Percentiles rank a stretch among this genome's conserved stretches.
Evolutionary conservation across 1,140 invertebrate genomes (phyloP).

Genomic region (Anastrepha ludens): DNA sequence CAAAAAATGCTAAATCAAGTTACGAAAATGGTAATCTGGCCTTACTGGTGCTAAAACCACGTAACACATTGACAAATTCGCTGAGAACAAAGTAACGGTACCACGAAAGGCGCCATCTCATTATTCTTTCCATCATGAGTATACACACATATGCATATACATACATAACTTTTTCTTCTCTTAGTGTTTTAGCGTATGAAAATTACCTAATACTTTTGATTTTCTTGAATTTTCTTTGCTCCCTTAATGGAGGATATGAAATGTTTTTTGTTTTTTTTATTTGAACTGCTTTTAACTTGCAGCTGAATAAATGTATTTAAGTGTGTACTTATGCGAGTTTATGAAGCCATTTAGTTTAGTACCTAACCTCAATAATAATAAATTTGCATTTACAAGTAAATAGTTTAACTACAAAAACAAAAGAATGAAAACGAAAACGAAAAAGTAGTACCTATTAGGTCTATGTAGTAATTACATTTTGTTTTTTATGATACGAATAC

Average conservation of each 20-base stretch:
- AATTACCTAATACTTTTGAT: slow-evolving; percentile 9
- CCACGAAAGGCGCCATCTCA: neutral
- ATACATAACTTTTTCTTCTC: neutral
- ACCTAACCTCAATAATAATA: neutral
- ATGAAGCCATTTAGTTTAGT: neutral
- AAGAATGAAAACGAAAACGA: too few species aligned
- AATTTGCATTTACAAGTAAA: slow-evolving; percentile 23
- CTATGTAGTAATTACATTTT: neutral
- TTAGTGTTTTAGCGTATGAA: neutral
- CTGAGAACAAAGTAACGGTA: neutral
- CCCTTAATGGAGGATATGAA: neutral
- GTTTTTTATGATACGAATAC: too few species aligned
- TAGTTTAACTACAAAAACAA: slow-evolving; percentile 2
- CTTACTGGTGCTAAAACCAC: too few species aligned
- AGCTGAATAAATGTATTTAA: neutral
- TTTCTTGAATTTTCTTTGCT: slow-evolving; percentile 42
- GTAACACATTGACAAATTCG: neutral
- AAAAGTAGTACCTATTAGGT: neutral
- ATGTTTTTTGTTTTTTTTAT: neutral
- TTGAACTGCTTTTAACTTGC: neutral
- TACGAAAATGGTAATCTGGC: too few species aligned
- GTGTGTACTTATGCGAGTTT: neutral
- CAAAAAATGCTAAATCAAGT: too few species aligned
- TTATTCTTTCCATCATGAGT: too few species aligned
- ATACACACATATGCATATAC: neutral